phyloP scores from a whole-genome alignment of 92 coral and sea anemone genomes.

The Ricordea florida region DNA sequence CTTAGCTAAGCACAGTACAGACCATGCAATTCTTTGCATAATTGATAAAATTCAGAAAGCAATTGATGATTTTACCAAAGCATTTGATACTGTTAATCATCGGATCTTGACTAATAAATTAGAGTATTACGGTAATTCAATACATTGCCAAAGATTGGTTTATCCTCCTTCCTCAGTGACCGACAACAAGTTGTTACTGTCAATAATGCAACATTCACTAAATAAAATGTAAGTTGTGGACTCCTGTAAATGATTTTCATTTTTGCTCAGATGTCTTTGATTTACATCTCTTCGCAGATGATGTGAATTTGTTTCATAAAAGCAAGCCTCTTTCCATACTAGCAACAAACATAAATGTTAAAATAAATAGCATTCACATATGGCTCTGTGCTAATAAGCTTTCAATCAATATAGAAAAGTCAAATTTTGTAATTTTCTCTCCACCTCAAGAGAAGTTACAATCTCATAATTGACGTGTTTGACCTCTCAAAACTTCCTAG shows the following conservation, averaged over 20 bases:
- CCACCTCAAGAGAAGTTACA: constrained; percentile 39
- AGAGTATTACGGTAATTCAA: constrained; percentile 29
- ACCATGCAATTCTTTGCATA: constrained; percentile 44
- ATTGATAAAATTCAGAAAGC: constrained; percentile 62
- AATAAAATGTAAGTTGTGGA: constrained; percentile 35
- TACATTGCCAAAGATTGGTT: constrained; percentile 33
- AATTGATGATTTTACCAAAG: constrained; percentile 41
- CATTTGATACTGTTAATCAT: constrained; percentile 43
- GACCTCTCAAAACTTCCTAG: too few species aligned
- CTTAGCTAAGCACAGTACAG: constrained; percentile 40
- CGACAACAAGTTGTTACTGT: constrained; percentile 37
- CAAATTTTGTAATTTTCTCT: constrained; percentile 51
- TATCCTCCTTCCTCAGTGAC: constrained; percentile 16
- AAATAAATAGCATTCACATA: constrained; percentile 32
- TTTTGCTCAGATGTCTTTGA: constrained; percentile 25
- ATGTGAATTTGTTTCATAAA: constrained; percentile 19
- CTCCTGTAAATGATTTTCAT: constrained; percentile 50
- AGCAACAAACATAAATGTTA: constrained; percentile 25
- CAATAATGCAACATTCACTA: not conserved
- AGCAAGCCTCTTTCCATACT: not conserved
- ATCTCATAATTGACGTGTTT: too few species aligned
- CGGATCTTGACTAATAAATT: constrained; percentile 34
- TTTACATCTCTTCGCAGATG: constrained; percentile 64
- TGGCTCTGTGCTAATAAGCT: constrained; percentile 67
- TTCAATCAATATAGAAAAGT: constrained; percentile 49